Evolutionary conservation across 2,113 vertebrate genomes (phyloP).

Genomic region (Okapia johnstoni): DNA sequence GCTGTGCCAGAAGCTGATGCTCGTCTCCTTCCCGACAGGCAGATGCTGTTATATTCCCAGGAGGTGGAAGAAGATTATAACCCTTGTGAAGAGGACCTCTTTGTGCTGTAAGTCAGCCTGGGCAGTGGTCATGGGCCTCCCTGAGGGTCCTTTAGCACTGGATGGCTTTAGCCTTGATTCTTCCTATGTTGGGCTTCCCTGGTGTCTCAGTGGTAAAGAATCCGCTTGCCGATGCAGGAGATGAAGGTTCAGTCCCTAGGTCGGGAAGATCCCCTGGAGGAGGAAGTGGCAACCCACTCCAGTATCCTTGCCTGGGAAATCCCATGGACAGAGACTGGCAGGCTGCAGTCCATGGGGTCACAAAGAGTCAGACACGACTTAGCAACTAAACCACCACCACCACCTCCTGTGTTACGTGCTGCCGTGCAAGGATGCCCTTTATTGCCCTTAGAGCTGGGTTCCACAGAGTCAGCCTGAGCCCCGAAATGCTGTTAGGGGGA

Average conservation of each 20-base stretch:
- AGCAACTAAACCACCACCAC: background rate
- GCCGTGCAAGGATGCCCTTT: background rate
- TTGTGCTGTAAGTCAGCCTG: constrained; percentile 91
- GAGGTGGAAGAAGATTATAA: constrained; percentile 92
- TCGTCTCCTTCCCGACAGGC: constrained; percentile 78
- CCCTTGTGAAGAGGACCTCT: constrained; percentile 97
- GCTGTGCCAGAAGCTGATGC: background rate
- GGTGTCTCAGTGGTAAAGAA: background rate
- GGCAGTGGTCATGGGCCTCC: background rate
- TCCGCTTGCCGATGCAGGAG: background rate
- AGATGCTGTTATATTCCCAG: constrained; percentile 96
- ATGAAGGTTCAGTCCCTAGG: background rate
- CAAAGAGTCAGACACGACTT: background rate
- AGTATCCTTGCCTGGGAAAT: background rate
- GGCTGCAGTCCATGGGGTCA: background rate
- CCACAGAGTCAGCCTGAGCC: background rate
- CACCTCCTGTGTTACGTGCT: accelerated
- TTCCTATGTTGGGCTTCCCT: background rate
- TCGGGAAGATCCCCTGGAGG: background rate
- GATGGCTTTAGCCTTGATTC: background rate
- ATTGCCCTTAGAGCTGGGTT: background rate
- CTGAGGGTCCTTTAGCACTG: background rate
- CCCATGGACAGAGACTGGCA: background rate
- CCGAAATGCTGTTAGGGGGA: background rate
- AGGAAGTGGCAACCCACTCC: background rate